Evolutionary conservation across 2,797 vertebrate species (phyloP).

Genomic region (Chaetodon trifasciatus): DNA sequence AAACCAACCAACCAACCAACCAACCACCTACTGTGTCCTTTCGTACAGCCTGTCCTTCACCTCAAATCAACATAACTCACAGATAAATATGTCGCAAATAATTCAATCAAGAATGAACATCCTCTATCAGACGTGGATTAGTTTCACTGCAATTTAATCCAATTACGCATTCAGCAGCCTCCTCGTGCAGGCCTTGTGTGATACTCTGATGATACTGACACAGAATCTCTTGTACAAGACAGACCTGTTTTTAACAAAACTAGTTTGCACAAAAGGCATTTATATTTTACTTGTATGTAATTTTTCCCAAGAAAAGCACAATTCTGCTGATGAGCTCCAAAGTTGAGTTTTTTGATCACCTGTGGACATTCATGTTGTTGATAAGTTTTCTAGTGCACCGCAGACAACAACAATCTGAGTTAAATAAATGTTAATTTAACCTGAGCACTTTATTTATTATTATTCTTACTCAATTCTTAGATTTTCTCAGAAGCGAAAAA

Average conservation of each 20-base stretch:
- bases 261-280: neutral
- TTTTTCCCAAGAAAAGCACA: neutral
- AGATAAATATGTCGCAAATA: neutral
- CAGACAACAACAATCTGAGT: too few species aligned
- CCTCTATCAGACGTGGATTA: neutral
- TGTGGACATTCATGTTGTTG: too few species aligned
- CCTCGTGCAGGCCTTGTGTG: neutral
- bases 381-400: too few species aligned
- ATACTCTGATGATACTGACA: neutral
- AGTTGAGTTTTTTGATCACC: too few species aligned
- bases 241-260: neutral
- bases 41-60: neutral
- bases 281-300: neutral
- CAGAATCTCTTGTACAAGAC: neutral
- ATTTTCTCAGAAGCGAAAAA: too few species aligned
- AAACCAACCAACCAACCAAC: too few species aligned
- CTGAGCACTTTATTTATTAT: too few species aligned
- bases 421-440: too few species aligned
- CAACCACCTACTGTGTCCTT: neutral
- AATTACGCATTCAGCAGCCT: neutral
- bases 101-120: neutral
- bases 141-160: neutral
- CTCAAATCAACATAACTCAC: neutral
- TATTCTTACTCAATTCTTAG: too few species aligned
- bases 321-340: too few species aligned